Percentiles rank a stretch among this genome's conserved stretches.
These are phyloP conservation scores for Sorex maritimensis DNA, from an alignment of 2,797 vertebrate genomes.

Conservation along the genomic window DNA sequence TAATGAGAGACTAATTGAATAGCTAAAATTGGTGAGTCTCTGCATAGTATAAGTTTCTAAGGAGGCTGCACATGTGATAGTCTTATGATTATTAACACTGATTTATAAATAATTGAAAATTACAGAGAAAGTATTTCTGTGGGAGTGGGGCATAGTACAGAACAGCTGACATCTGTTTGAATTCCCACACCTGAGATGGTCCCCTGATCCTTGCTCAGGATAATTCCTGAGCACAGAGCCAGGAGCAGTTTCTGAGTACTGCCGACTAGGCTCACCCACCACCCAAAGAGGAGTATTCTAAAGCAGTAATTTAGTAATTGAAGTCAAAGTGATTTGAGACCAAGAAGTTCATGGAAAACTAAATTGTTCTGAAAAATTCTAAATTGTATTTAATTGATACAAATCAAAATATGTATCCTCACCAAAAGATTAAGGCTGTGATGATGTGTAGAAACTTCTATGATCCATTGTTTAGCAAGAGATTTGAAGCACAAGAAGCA, in stretches of 20 bases:
- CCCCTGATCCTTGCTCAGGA: too few species aligned
- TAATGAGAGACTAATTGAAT: not conserved
- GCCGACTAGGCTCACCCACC: too few species aligned
- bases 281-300: not conserved
- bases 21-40: not conserved
- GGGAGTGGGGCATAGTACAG: too few species aligned
- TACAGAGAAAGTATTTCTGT: not conserved
- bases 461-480: not conserved
- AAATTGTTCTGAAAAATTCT: not conserved
- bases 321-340: constrained; percentile 29
- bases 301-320: constrained; percentile 63
- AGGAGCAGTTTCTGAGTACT: too few species aligned
- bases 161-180: too few species aligned
- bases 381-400: not conserved
- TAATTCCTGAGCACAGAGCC: too few species aligned
- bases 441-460: not conserved
- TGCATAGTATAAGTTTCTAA: constrained; percentile 39
- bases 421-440: not conserved
- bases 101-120: constrained; percentile 72
- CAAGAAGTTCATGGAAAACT: not conserved
- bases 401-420: not conserved
- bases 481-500: not conserved
- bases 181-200: too few species aligned
- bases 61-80: not conserved
- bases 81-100: constrained; percentile 26